Evolutionary conservation across 2,797 vertebrate species (phyloP), one percentile per base, ranked within the genome.

Genomic region (Hippoglossus hippoglossus): DNA sequence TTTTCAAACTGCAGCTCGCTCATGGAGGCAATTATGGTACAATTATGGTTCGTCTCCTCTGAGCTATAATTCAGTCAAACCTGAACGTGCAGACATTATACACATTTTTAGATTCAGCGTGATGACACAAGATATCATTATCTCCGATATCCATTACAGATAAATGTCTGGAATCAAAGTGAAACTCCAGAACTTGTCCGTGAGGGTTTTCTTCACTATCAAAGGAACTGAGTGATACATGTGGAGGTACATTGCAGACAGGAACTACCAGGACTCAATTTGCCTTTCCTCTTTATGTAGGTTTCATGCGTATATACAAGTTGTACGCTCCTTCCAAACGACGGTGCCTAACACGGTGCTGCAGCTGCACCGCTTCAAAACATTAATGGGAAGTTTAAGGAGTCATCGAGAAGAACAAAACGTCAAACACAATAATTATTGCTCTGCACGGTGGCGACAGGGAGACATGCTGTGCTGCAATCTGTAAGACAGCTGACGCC

Each of bases 401-500:
- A 86, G 76, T 75, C 65, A 28, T n/a, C 2, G 57, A 65, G 53
- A 82, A 87, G 70, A 71, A 47, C 67, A 79, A 76, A 80, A 87
- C 85, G 87, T 89, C 82, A 81, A 83, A 90, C 78, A 58, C 70
- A 74, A 73, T 85, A 84, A 88, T 85, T 86, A 89, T 73, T 63
- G 64, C 82, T 77, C 73, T 31, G 75, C 64, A 51, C 24, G 31
- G 77, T 19, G 47, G 81, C 69, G 81, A 87, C 77, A 78, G 76
- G 76, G 72, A 75, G 77, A 69, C 84, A 47, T 46, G 87, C 83
- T 84, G 87, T 10, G 85, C 51, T 18, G 75, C 82, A 87, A 79
- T 83, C 81, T 88, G 83, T 68, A 63, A 77, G 72, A 79, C 85
- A 71, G 86, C 86, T 79, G 85, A 85, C 52, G 79, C 65, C 34